Evolutionary conservation across 1,140 invertebrate species (phyloP).

Genomic region (Onthophagus taurus): DNA sequence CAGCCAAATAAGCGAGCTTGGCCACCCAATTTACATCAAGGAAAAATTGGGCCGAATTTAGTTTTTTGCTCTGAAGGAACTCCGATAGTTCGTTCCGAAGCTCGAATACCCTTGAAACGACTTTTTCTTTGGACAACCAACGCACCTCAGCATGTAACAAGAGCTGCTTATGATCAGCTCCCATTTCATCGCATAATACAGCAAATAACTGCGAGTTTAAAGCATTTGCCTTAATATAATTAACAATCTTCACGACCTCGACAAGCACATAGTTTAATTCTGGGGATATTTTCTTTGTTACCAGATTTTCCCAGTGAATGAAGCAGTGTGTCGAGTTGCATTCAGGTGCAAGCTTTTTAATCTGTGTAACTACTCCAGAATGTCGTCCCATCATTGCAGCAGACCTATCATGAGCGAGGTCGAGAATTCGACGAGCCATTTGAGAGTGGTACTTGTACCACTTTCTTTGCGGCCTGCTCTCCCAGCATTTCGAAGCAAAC

Average conservation of each 20-base stretch:
- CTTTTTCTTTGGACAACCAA: background rate
- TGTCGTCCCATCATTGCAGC: no score
- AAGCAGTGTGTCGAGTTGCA: no score
- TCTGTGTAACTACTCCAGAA: no score
- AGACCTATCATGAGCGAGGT: no score
- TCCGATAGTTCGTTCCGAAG: background rate
- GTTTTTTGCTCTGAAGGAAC: background rate
- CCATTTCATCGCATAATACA: background rate
- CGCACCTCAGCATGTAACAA: background rate
- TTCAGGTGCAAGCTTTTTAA: no score
- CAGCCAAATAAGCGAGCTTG: background rate
- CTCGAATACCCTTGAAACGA: background rate
- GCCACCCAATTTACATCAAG: background rate
- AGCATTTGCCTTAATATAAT: background rate
- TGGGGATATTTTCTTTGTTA: no score
- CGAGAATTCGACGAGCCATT: no score
- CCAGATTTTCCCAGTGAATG: no score
- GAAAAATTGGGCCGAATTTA: background rate
- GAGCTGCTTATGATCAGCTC: conserved; percentile 1
- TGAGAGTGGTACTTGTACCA: no score
- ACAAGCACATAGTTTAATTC: no score
- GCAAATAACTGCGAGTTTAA: background rate
- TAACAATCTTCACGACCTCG: conserved; percentile 1
- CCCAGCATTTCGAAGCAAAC: no score
- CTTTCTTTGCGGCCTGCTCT: no score